Base-by-base conservation (phyloP, 1,140 invertebrate genomes). In the Antheraea mylitta region DNA sequence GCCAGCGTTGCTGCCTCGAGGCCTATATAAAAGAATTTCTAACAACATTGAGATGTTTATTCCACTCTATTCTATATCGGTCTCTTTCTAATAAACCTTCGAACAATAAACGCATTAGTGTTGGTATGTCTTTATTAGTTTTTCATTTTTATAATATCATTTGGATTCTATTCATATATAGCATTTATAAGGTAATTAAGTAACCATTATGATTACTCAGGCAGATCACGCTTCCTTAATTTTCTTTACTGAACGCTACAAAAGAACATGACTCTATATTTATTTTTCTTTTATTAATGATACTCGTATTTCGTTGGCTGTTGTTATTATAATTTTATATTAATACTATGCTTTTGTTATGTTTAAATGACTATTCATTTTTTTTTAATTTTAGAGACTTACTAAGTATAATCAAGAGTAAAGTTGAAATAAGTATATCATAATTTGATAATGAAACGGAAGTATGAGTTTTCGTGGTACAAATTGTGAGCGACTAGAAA, bases 1-100 rank as follows among this genome's bases (percentile, higher is more conserved):
- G 38, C 59, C 48, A 59, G 19, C 58, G 71, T 71, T n/a, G 65
- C 48, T 45, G 67, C 67, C 64, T 58, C 18, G 66, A 69, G 68
- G 42, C 60, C 48, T 63, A 53, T 61, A 74, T 68, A 74, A 77
- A 77, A 64, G 70, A 69, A 74, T 77, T 67, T 70, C 72, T 67
- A 45, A 59, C 68, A 22, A 58, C 68, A 65, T 66, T 58, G 42
- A 60, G 64, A 68, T 65, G 67, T 69, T 67, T 42, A 58, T 65
- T 53, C 67, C 53, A 60, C 48, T 68, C 45, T 75, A 69, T 72
- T 69, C 63, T 53, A 13, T 53, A 53, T 53, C 13, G 45, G 16
- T 53, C 45, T 53, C 22, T 30, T 30, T 30, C 11, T 13, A 53
- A 16, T 53, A 53, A 53, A 53, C 45, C 45, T 16, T 16, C 45